Base-by-base conservation (phyloP, 1,140 invertebrate genomes). In the Heliothis virescens region DNA sequence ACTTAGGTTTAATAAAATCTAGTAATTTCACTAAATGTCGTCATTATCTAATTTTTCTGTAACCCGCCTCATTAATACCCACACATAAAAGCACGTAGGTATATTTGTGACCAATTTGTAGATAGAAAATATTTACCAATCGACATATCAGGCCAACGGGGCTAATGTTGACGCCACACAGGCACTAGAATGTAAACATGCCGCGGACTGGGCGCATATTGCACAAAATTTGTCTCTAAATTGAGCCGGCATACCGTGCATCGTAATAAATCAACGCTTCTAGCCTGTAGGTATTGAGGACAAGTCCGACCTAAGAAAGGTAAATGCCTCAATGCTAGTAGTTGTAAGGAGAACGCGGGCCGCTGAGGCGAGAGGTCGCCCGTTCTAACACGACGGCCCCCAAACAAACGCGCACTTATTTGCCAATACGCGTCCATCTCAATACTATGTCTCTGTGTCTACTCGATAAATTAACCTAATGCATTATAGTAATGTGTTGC, bases 251-350 rank as follows among this genome's bases (percentile, higher is more conserved):
- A 93, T 94, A 91, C 89, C 89, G 85, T 90, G 84, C 89, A 90
- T 93, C 88, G 87, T 83, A 88, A 91, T 92, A 93, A 92, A 93
- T 94, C 89, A 92, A 91, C 90, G 89, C 85, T 88, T 90, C 86
- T 85, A 91, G 89, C 81, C 84, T 82, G 90, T 41, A 41, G 34
- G 34, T 91, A 94, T 94, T 93, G 92, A 93, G 91, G 90, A 93
- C 93, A 94, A 85, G 87, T 87, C 86, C 86, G 88, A 91, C 89
- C 91, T 92, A 92, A 91, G 90, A 92, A 92, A 93, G 92, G 91
- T 92, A 93, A 93, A 93, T 90, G 88, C 90, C 84, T 93, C 89
- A 93, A 92, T 92, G 89, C 87, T 90, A 81, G 87, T 85, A 81
- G 87, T 86, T 86, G 79, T 84, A 86, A 84, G 50, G 85, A 79